phyloP scores from a whole-genome alignment of 92 coral and sea anemone species.

The Phenganax stokvisi region DNA sequence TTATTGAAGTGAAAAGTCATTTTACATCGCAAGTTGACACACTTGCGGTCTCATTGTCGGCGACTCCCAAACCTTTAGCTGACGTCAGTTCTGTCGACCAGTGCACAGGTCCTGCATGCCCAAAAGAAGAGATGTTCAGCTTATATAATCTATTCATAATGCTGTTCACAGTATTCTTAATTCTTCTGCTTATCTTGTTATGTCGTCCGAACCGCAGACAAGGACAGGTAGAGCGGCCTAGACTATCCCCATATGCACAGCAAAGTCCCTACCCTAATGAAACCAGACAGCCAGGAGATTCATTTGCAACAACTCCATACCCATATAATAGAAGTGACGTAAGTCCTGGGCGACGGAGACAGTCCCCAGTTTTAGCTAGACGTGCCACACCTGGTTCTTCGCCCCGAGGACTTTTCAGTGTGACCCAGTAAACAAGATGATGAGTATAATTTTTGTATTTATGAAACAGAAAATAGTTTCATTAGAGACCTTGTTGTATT shows the following conservation, averaged over 20 bases:
- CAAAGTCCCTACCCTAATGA: constrained; percentile 30
- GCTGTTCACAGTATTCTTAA: constrained; percentile 11
- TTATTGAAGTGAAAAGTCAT: constrained; percentile 70
- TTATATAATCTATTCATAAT: background rate
- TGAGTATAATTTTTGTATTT: background rate
- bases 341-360: constrained; percentile 20
- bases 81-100: background rate
- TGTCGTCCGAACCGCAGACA: constrained; percentile 10
- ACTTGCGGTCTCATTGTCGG: constrained; percentile 60
- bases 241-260: constrained; percentile 22
- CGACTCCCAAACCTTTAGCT: background rate
- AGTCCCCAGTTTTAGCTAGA: constrained; percentile 18
- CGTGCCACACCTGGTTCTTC: constrained; percentile 37
- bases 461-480: too few relatives aligned
- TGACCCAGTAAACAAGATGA: constrained; percentile 47
- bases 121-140: background rate
- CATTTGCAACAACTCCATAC: constrained; percentile 4
- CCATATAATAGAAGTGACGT: constrained; percentile 30
- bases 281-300: constrained; percentile 5
- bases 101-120: constrained; percentile 29
- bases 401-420: constrained; percentile 69
- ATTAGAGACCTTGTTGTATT: too few relatives aligned
- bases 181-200: background rate
- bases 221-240: background rate
- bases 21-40: constrained; percentile 64